Evolutionary conservation across 53 echinoderm and acorn worm genomes (phyloP).

Genomic region (Antedon mediterranea): DNA sequence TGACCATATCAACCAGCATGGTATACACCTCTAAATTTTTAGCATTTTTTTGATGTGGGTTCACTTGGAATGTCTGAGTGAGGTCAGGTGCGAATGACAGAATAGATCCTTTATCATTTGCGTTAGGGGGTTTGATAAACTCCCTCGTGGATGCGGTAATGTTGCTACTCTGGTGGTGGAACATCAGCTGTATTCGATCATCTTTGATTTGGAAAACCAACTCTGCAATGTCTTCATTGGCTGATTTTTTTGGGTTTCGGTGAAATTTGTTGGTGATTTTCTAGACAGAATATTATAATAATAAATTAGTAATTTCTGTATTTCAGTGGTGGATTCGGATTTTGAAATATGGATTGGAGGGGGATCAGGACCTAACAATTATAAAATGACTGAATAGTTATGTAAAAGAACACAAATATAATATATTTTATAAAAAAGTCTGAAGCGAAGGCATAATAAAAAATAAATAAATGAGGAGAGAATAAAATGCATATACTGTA

Average conservation of each 20-base stretch:
- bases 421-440: too few relatives aligned
- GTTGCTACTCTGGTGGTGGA: constrained; percentile 89
- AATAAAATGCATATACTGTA: background rate
- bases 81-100: constrained; percentile 68
- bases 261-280: constrained; percentile 84
- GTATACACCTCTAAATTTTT: constrained; percentile 86
- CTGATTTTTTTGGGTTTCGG: constrained; percentile 44
- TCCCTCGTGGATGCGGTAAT: constrained; percentile 84
- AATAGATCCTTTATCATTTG: constrained; percentile 87
- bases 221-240: constrained; percentile 82
- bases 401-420: too few relatives aligned
- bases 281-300: constrained; percentile 7
- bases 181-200: constrained; percentile 88
- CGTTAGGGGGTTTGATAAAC: constrained; percentile 88
- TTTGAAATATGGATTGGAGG: too few relatives aligned
- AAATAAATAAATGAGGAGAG: too few relatives aligned
- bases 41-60: constrained; percentile 48
- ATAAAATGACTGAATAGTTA: too few relatives aligned
- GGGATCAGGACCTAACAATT: too few relatives aligned
- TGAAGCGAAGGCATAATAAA: too few relatives aligned
- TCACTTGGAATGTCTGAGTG: constrained; percentile 80
- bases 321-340: too few relatives aligned
- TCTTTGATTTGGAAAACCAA: constrained; percentile 72
- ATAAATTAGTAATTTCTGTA: too few relatives aligned
- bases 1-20: constrained; percentile 65